Conservation (phyloP, 2,797 vertebrate genomes). For the Malacoraja senta region DNA sequence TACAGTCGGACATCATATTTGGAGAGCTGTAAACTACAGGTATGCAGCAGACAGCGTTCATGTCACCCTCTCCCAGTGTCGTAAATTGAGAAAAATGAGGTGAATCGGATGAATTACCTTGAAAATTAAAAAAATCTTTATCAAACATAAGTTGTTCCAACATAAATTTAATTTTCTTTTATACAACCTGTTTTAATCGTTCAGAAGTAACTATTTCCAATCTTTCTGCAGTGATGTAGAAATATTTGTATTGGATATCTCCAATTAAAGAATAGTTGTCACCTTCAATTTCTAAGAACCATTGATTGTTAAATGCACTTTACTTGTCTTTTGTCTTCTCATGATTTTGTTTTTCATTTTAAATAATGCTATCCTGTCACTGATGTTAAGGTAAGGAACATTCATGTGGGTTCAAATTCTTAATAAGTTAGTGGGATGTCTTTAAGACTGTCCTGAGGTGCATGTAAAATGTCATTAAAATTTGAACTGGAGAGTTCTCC, state of each 20-base stretch:
- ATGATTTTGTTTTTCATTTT: conserved; percentile 23
- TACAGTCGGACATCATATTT: conserved; percentile 40
- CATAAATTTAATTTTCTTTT: neutral
- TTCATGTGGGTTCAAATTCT: neutral
- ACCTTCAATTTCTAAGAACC: too few species aligned
- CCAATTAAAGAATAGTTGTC: too few species aligned
- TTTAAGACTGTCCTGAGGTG: too few species aligned
- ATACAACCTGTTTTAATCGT: too few species aligned
- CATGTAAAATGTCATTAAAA: neutral
- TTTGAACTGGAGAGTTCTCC: neutral
- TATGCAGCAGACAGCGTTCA: conserved; percentile 1
- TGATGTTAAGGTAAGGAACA: conserved; percentile 30
- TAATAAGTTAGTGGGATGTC: neutral
- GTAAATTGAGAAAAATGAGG: neutral
- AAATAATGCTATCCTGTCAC: neutral
- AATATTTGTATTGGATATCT: too few species aligned
- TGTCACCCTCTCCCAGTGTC: neutral
- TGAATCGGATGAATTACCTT: neutral
- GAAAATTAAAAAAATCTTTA: neutral
- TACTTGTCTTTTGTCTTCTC: neutral
- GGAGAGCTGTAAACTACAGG: conserved; percentile 39
- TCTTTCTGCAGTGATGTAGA: too few species aligned
- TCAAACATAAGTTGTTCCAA: neutral
- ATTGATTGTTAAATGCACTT: neutral
- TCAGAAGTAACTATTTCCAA: too few species aligned